Evolutionary conservation across 2,797 vertebrate genomes (phyloP).

Genomic region (Zalophus californianus): DNA sequence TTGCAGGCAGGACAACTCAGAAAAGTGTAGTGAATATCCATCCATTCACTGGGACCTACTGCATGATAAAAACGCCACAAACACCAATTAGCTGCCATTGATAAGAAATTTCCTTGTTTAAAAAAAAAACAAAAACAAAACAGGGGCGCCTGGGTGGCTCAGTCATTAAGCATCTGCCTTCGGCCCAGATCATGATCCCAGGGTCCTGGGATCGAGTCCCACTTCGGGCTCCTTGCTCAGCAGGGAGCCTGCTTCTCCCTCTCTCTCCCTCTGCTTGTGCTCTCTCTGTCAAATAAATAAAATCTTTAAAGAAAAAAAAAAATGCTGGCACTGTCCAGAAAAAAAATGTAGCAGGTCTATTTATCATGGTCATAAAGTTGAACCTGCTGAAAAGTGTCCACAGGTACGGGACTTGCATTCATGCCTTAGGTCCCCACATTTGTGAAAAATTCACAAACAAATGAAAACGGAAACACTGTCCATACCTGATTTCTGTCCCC

Average conservation of each 20-base stretch:
- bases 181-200: too few relatives aligned
- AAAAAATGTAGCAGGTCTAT: slow-evolving; percentile 65
- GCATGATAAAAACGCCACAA: background rate
- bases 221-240: too few relatives aligned
- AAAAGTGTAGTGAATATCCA: background rate
- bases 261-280: too few relatives aligned
- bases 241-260: too few relatives aligned
- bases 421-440: background rate
- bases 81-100: background rate
- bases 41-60: background rate
- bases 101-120: background rate
- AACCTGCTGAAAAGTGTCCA: background rate
- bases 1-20: background rate
- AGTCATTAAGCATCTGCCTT: too few relatives aligned
- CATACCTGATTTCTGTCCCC: background rate
- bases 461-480: background rate
- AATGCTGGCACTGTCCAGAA: slow-evolving; percentile 91
- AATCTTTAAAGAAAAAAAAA: slow-evolving; percentile 88
- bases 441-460: background rate
- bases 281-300: too few relatives aligned
- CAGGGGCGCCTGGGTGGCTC: slow-evolving; percentile 52
- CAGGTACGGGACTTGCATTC: background rate
- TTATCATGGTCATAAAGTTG: background rate
- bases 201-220: too few relatives aligned
- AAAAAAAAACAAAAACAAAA: slow-evolving; percentile 88